A percentile compares a stretch with the other conserved stretches of the same genome.
Evolutionary conservation across 2,113 vertebrate species (phyloP).

Genomic region (Ancistrus triradiatus): DNA sequence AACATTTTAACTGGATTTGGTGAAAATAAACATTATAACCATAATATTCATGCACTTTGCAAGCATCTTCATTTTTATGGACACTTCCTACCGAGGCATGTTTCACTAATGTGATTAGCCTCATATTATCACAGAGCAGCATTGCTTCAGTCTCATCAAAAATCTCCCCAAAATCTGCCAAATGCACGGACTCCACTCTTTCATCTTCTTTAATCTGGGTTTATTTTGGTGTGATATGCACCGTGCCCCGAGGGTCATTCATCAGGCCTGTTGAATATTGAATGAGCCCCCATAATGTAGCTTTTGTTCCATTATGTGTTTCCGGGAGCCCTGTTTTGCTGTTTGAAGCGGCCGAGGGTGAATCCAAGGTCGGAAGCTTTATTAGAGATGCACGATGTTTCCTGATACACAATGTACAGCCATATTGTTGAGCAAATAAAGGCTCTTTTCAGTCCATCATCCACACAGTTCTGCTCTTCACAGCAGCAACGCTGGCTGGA

Average conservation of each 20-base stretch:
- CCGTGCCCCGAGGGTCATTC: conserved; percentile 30
- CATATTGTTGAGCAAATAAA: conserved; percentile 43
- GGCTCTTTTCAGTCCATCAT: conserved; percentile 54
- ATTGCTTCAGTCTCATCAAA: too few species aligned
- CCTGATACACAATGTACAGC: conserved; percentile 41
- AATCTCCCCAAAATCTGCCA: neutral
- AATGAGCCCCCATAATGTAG: conserved; percentile 13
- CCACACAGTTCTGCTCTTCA: conserved; percentile 51
- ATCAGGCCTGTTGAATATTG: conserved; percentile 37
- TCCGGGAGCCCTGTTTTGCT: conserved; percentile 10
- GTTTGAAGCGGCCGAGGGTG: conserved; percentile 47
- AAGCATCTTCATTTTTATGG: neutral
- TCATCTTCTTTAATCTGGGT: conserved; percentile 33
- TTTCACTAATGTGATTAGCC: neutral
- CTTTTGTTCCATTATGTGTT: conserved; percentile 34
- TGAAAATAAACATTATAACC: neutral
- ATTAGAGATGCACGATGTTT: conserved; percentile 31
- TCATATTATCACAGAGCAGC: too few species aligned
- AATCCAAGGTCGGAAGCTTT: conserved; percentile 49
- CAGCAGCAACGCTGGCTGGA: conserved; percentile 16
- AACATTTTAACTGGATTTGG: neutral
- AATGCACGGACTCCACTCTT: neutral
- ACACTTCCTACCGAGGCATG: neutral
- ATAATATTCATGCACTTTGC: too few species aligned
- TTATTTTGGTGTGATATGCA: conserved; percentile 16